phyloP scores from a whole-genome alignment of 2,113 vertebrate genomes.

The Hydrolagus affinis region DNA sequence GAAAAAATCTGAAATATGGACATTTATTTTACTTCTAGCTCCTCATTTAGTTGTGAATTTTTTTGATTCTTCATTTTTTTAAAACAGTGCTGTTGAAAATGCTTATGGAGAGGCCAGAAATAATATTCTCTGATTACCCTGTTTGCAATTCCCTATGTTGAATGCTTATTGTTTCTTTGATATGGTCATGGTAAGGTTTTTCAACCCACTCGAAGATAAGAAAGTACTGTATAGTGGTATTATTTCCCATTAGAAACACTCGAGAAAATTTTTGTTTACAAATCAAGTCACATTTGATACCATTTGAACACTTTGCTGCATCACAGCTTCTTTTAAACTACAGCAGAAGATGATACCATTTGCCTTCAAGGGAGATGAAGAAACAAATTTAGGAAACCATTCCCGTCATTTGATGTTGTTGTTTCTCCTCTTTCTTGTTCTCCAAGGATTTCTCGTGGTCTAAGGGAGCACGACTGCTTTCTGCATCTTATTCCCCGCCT shows the following conservation, averaged over 20 bases:
- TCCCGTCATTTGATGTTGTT: not conserved
- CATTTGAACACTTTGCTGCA: not conserved
- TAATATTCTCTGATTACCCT: not conserved
- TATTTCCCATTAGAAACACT: slow-evolving; percentile 32
- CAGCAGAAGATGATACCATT: not conserved
- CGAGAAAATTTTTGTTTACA: slow-evolving; percentile 27
- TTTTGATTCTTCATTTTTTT: too few relatives aligned
- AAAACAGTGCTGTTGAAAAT: too few relatives aligned
- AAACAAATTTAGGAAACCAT: slow-evolving; percentile 7
- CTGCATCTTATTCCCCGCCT: slow-evolving; percentile 35
- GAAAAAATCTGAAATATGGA: too few relatives aligned
- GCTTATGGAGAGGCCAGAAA: slow-evolving; percentile 6
- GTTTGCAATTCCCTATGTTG: slow-evolving; percentile 1
- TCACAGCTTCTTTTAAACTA: too few relatives aligned
- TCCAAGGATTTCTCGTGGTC: not conserved
- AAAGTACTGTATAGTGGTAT: slow-evolving; percentile 24
- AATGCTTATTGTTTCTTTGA: slow-evolving; percentile 26
- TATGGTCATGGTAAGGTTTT: slow-evolving; percentile 30
- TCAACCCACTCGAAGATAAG: slow-evolving; percentile 28
- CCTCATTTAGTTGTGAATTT: too few relatives aligned
- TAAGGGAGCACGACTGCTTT: not conserved
- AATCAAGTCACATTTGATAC: not conserved
- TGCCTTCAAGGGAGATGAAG: not conserved
- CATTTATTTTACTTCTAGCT: too few relatives aligned
- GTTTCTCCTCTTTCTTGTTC: not conserved